Conservation (phyloP, 2,113 vertebrate species). For the Heterotilapia buettikoferi region DNA sequence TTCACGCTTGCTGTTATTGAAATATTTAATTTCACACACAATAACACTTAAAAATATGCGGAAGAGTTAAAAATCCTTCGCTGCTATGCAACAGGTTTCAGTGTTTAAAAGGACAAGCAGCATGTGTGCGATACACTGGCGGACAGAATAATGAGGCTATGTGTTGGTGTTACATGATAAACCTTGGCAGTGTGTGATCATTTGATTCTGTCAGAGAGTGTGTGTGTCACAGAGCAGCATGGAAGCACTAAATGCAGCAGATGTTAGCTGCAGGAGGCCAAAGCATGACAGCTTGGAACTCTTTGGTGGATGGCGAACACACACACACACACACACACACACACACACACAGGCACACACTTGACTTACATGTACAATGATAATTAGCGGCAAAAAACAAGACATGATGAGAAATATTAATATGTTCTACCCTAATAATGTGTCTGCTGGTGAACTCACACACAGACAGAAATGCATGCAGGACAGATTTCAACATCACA, state of each 20-base stretch:
- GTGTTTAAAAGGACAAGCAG: background rate
- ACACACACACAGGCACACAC: background rate
- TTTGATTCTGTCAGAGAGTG: constrained; percentile 50
- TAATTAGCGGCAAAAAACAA: constrained; percentile 5
- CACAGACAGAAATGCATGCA: background rate
- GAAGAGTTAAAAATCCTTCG: background rate
- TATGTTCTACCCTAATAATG: background rate
- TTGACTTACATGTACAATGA: background rate
- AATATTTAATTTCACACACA: background rate
- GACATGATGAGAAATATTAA: background rate
- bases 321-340: background rate
- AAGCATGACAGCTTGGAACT: constrained; percentile 86
- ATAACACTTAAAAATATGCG: background rate
- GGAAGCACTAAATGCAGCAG: constrained; percentile 71
- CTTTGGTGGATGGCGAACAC: constrained; percentile 67
- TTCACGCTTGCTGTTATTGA: background rate
- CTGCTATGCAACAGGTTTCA: background rate
- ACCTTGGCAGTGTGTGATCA: constrained; percentile 32
- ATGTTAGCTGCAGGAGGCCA: constrained; percentile 87
- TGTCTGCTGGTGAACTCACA: background rate
- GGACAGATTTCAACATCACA: background rate
- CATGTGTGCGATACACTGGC: background rate
- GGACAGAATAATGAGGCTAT: constrained; percentile 3
- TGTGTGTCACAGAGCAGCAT: constrained; percentile 35
- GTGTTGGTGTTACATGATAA: background rate